These are phyloP conservation scores for Anolis sagrei DNA, from an alignment of 2,113 vertebrate genomes.

Conservation along the genomic window DNA sequence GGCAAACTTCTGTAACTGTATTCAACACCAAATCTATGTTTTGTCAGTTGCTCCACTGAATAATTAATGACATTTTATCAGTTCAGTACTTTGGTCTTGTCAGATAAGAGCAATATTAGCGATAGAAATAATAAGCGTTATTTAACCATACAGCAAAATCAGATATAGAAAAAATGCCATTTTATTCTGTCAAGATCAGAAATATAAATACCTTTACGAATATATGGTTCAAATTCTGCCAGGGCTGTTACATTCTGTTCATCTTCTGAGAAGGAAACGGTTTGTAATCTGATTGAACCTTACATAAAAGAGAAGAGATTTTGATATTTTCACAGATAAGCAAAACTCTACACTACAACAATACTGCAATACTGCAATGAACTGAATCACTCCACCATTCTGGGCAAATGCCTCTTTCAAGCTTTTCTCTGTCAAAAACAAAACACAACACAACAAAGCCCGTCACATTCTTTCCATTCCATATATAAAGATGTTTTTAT, in stretches of 20 bases:
- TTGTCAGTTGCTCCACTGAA: not conserved
- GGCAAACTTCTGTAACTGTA: not conserved
- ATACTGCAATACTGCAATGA: not conserved
- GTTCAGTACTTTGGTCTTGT: not conserved
- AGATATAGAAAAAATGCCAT: not conserved
- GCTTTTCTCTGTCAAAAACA: too few relatives aligned
- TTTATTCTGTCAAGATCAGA: not conserved
- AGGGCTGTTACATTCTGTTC: conserved; percentile 85
- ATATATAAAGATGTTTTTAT: too few relatives aligned
- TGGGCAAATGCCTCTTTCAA: too few relatives aligned
- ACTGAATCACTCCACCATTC: not conserved
- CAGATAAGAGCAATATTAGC: not conserved
- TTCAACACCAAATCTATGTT: not conserved
- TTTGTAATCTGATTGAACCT: conserved; percentile 91
- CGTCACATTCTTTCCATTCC: too few relatives aligned
- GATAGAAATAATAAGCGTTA: not conserved
- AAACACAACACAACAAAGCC: too few relatives aligned
- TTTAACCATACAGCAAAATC: not conserved
- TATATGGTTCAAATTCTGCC: conserved; percentile 81
- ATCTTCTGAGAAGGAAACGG: conserved; percentile 79
- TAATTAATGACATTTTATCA: not conserved
- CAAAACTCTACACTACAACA: not conserved
- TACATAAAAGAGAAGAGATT: conserved; percentile 8
- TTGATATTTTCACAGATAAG: not conserved
- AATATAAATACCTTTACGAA: conserved; percentile 80